Evolutionary conservation across 2,888 invertebrate genomes (phyloP).

Genomic region (Leucophenga maculata): DNA sequence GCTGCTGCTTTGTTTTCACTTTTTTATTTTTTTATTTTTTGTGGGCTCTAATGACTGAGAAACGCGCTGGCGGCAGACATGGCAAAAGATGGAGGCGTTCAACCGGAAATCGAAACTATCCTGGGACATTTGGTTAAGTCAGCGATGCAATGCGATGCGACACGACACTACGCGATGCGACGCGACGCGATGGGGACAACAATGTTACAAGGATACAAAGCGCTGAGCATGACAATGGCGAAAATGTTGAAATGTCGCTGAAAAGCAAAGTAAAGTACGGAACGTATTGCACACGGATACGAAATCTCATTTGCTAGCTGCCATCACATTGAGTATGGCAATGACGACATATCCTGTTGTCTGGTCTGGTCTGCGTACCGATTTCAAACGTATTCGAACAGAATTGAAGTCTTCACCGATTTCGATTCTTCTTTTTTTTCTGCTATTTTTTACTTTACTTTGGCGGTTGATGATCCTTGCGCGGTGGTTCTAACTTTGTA

Average conservation of each 20-base stretch:
- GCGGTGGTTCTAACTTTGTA: slow-evolving; percentile 3
- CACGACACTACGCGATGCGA: not conserved
- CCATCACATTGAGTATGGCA: not conserved
- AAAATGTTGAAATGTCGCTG: slow-evolving; percentile 10
- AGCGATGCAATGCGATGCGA: slow-evolving; percentile 4
- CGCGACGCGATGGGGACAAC: too few species aligned
- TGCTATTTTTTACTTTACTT: not conserved
- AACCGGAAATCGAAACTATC: slow-evolving; percentile 25
- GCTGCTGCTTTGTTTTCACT: slow-evolving; percentile 10
- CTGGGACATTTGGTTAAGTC: slow-evolving; percentile 26
- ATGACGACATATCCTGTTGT: not conserved
- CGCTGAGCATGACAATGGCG: not conserved
- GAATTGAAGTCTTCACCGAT: slow-evolving; percentile 13
- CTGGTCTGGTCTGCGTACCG: not conserved
- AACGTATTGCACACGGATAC: too few species aligned
- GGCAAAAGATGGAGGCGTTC: slow-evolving; percentile 14
- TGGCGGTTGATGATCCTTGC: slow-evolving; percentile 15
- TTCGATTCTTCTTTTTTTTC: not conserved
- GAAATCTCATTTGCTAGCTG: slow-evolving; percentile 16
- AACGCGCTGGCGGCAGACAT: slow-evolving; percentile 5
- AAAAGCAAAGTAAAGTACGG: slow-evolving; percentile 1
- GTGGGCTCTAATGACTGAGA: slow-evolving; percentile 17
- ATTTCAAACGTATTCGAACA: slow-evolving; percentile 18
- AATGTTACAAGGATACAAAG: not conserved
- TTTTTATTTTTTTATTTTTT: slow-evolving; percentile 7